Evolutionary conservation across 2,797 vertebrate genomes (phyloP).

Genomic region (Iguana delicatissima): DNA sequence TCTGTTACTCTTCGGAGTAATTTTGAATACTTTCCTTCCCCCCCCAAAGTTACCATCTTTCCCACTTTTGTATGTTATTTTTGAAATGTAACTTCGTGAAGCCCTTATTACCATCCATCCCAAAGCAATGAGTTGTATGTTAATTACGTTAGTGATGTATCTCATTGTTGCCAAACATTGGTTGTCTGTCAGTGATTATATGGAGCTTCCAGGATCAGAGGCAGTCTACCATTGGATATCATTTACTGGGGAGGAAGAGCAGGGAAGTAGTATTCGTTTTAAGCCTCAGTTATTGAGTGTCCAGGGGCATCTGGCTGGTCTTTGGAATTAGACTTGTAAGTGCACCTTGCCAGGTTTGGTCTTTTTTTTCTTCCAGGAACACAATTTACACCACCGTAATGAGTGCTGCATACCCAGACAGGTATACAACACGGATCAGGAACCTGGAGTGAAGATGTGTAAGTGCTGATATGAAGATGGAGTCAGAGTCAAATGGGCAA

Average conservation of each 20-base stretch:
- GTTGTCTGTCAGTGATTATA: background rate
- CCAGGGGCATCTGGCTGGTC: background rate
- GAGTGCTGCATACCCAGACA: conserved; percentile 76
- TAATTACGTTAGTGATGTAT: too few species aligned
- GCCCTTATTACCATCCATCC: too few species aligned
- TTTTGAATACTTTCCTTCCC: too few species aligned
- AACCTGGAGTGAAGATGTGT: conserved; percentile 37
- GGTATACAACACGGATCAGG: conserved; percentile 78
- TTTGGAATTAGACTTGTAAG: background rate
- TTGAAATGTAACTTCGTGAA: too few species aligned
- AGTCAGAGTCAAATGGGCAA: background rate
- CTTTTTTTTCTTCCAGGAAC: conserved; percentile 59
- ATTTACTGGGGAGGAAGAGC: background rate
- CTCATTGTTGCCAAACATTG: too few species aligned
- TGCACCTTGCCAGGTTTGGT: background rate
- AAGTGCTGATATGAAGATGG: conserved; percentile 21
- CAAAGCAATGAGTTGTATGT: too few species aligned
- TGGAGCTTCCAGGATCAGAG: background rate
- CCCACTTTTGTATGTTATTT: too few species aligned
- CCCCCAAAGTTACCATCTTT: too few species aligned
- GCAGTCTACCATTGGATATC: background rate
- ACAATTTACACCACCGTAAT: conserved; percentile 84
- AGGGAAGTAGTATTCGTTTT: background rate
- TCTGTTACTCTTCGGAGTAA: too few species aligned
- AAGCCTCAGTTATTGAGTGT: too few species aligned